Conservation (phyloP, 1,140 invertebrate species). For the Uloborus diversus region DNA sequence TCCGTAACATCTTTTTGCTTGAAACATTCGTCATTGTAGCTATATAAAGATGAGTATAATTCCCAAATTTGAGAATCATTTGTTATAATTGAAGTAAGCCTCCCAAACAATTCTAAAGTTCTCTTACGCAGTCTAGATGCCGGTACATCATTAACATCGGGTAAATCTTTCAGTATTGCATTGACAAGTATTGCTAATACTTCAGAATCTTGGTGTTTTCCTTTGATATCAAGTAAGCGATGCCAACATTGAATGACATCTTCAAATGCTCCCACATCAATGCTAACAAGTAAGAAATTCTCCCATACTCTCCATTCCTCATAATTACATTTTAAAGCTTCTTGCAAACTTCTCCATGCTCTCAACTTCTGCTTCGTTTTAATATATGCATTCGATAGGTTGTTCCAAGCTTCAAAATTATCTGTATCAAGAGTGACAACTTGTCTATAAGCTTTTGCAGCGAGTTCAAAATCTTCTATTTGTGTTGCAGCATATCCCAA, state of each 20-base stretch:
- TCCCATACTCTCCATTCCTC: constrained; percentile 98
- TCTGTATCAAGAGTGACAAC: constrained; percentile 87
- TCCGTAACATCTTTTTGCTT: constrained; percentile 63
- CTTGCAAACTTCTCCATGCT: constrained; percentile 83
- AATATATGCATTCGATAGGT: constrained; percentile 91
- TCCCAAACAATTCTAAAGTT: constrained; percentile 80
- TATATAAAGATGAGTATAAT: constrained; percentile 75
- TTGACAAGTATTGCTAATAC: constrained; percentile 79
- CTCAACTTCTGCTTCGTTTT: constrained; percentile 84
- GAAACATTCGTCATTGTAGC: constrained; percentile 42
- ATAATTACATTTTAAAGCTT: constrained; percentile 91
- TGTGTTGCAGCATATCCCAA: constrained; percentile 85
- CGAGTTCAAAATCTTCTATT: constrained; percentile 81
- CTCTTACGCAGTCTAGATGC: constrained; percentile 70
- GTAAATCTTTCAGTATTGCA: constrained; percentile 74
- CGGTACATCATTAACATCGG: constrained; percentile 70
- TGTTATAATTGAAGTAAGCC: constrained; percentile 74
- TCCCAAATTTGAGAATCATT: constrained; percentile 80
- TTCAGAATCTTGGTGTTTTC: constrained; percentile 79
- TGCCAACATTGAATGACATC: constrained; percentile 84
- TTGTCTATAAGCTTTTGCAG: constrained; percentile 83
- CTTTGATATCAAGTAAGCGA: constrained; percentile 82
- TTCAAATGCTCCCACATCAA: constrained; percentile 71
- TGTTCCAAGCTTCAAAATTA: constrained; percentile 97
- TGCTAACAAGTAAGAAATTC: constrained; percentile 86